A percentile compares a stretch with the other conserved stretches of the same genome.
phyloP scores from a whole-genome alignment of 2,888 invertebrate species.

The Pristionchus mayeri region DNA sequence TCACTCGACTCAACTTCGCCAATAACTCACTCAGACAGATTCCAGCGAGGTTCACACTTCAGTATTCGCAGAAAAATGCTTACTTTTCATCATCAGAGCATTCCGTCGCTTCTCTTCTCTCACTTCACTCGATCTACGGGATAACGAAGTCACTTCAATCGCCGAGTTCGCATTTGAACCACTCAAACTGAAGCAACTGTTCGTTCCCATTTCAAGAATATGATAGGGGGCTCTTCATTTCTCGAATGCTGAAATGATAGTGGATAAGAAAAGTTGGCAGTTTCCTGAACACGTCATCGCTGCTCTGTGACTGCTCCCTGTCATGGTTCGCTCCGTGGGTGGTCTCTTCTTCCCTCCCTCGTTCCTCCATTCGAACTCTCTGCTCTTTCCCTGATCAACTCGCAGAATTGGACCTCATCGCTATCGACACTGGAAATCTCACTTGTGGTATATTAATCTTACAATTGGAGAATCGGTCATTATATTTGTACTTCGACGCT shows the following conservation, averaged over 20 bases:
- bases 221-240: background rate
- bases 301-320: slow-evolving; percentile 43
- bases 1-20: slow-evolving; percentile 23
- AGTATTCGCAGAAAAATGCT: background rate
- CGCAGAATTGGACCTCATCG: slow-evolving; percentile 33
- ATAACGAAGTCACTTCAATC: slow-evolving; percentile 39
- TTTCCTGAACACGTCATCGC: slow-evolving; percentile 30
- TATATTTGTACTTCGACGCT: too few relatives aligned
- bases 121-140: slow-evolving; percentile 3
- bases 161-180: slow-evolving; percentile 45
- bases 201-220: background rate
- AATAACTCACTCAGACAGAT: slow-evolving; percentile 46
- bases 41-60: slow-evolving; percentile 8
- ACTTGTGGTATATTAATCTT: slow-evolving; percentile 41
- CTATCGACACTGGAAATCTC: slow-evolving; percentile 49
- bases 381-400: slow-evolving; percentile 35
- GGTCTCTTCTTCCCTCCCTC: background rate
- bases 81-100: too few relatives aligned
- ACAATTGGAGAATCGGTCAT: background rate
- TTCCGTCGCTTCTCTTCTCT: slow-evolving; percentile 46
- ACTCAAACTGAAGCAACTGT: slow-evolving; percentile 43
- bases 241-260: too few relatives aligned
- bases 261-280: too few relatives aligned
- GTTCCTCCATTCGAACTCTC: background rate
- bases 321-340: slow-evolving; percentile 47